phyloP scores from a whole-genome alignment of 2,888 invertebrate species.

The Drosophila subquinaria region DNA sequence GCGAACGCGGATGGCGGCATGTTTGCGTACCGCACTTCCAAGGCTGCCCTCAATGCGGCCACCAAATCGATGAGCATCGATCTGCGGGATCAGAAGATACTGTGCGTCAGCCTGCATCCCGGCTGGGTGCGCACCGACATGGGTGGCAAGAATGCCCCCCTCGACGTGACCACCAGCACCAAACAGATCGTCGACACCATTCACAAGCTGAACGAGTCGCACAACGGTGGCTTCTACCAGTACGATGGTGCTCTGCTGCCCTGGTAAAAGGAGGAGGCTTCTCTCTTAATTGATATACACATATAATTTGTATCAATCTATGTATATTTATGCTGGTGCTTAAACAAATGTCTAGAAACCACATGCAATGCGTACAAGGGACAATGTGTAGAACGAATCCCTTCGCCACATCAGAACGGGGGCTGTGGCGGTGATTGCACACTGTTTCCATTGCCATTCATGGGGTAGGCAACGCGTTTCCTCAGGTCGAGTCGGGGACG shows the following conservation, averaged over 20 bases:
- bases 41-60: slow-evolving; percentile 95
- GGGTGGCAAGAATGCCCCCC: slow-evolving; percentile 93
- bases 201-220: slow-evolving; percentile 87
- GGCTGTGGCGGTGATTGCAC: slow-evolving; percentile 42
- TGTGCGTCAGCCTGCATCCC: slow-evolving; percentile 92
- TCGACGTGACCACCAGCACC: slow-evolving; percentile 90
- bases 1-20: slow-evolving; percentile 91
- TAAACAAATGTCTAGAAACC: slow-evolving; percentile 26
- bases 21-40: slow-evolving; percentile 94
- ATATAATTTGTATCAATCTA: slow-evolving; percentile 21
- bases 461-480: slow-evolving; percentile 84
- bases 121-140: slow-evolving; percentile 97
- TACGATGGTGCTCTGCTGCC: slow-evolving; percentile 91
- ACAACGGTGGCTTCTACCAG: slow-evolving; percentile 92
- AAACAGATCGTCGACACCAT: slow-evolving; percentile 89
- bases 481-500: slow-evolving; percentile 83
- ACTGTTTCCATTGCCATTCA: slow-evolving; percentile 60
- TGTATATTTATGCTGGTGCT: slow-evolving; percentile 36
- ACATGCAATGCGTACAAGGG: not conserved
- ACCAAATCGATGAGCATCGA: slow-evolving; percentile 94
- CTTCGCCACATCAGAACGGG: slow-evolving; percentile 7
- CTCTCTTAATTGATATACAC: not conserved
- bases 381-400: not conserved
- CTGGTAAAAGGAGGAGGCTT: slow-evolving; percentile 88
- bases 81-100: slow-evolving; percentile 90